Percentiles rank a stretch among this genome's conserved stretches.
Evolutionary conservation across 2,113 vertebrate species (phyloP).

Genomic region (Heterochromis multidens): DNA sequence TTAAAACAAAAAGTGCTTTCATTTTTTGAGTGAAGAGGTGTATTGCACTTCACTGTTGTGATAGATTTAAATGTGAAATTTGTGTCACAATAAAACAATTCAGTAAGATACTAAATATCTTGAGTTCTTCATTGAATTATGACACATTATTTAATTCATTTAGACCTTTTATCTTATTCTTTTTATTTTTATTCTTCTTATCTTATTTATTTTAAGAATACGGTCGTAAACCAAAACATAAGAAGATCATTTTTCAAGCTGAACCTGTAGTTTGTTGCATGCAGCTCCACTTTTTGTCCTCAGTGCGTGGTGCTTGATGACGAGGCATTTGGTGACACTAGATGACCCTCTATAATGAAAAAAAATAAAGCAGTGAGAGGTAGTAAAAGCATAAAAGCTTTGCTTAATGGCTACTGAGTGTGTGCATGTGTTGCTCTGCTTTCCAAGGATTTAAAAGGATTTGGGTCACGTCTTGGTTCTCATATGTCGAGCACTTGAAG

Average conservation of each 20-base stretch:
- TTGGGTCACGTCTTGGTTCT: not conserved
- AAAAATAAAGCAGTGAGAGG: not conserved
- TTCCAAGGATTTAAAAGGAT: not conserved
- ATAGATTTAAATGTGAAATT: too few species aligned
- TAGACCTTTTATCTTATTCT: not conserved
- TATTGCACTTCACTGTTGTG: not conserved
- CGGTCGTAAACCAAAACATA: too few species aligned
- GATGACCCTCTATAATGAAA: slow-evolving; percentile 35
- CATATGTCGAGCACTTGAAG: rapidly evolving
- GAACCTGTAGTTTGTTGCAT: slow-evolving; percentile 73
- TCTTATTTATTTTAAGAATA: too few species aligned
- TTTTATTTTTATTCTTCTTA: too few species aligned
- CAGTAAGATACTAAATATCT: not conserved
- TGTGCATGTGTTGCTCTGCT: not conserved
- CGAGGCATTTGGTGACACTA: slow-evolving; percentile 73
- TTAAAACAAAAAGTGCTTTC: too few species aligned
- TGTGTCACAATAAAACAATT: too few species aligned
- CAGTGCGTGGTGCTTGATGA: slow-evolving; percentile 70
- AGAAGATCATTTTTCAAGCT: not conserved
- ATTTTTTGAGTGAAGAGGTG: not conserved
- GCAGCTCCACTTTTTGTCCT: slow-evolving; percentile 48
- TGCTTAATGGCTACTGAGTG: not conserved
- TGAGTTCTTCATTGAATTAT: not conserved
- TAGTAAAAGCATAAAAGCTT: not conserved
- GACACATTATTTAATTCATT: not conserved